Conservation (phyloP, 1,140 invertebrate genomes). For the Myzus persicae region DNA sequence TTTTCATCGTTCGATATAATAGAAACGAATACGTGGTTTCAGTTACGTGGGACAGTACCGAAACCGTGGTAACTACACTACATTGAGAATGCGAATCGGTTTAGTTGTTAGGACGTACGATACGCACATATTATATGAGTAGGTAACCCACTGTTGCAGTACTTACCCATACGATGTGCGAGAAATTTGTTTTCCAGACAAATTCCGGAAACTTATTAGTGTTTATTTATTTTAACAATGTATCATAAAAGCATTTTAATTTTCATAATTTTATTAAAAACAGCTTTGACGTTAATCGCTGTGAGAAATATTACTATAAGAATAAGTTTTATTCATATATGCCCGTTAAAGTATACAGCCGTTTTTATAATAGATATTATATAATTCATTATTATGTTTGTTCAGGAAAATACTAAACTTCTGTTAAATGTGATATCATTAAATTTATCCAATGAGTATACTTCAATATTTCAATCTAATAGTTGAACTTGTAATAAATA, state of each 20-base stretch:
- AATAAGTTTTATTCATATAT: background rate
- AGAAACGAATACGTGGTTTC: background rate
- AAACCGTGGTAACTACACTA: background rate
- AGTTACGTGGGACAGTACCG: background rate
- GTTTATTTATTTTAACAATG: background rate
- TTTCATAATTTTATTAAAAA: background rate
- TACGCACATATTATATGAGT: background rate
- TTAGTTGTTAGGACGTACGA: background rate
- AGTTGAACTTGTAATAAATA: background rate
- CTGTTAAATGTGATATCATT: background rate
- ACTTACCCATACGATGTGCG: background rate
- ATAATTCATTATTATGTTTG: background rate
- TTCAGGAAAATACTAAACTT: background rate
- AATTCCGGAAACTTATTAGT: background rate
- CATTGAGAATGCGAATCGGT: background rate
- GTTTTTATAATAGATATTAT: background rate
- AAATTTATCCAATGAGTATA: background rate
- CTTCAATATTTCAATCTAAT: background rate
- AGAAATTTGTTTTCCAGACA: background rate
- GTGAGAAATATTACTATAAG: background rate
- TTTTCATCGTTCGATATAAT: background rate
- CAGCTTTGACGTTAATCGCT: background rate
- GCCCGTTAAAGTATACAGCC: background rate
- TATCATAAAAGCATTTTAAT: background rate
- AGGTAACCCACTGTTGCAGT: too few relatives aligned